Percentiles rank a stretch among this genome's conserved stretches.
Conservation (phyloP, 2,797 vertebrate species). For the Apogon hyalosoma region DNA sequence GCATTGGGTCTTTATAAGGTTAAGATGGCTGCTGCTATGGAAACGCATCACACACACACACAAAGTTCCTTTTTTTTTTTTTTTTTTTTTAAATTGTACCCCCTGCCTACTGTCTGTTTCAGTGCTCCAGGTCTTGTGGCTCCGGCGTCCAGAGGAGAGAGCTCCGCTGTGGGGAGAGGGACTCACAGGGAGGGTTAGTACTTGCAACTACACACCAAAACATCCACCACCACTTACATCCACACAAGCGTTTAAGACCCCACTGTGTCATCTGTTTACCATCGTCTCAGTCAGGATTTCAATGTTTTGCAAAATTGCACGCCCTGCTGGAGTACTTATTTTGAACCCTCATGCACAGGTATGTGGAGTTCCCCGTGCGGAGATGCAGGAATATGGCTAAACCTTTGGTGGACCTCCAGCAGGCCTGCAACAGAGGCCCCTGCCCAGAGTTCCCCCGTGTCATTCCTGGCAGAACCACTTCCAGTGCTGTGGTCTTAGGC, state of each 20-base stretch:
- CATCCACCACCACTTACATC: constrained; percentile 25
- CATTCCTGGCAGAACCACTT: constrained; percentile 61
- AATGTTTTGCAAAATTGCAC: constrained; percentile 26
- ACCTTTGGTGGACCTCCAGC: constrained; percentile 86
- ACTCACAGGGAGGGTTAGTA: constrained; percentile 83
- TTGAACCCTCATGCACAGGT: constrained; percentile 58
- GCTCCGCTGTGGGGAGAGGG: constrained; percentile 91
- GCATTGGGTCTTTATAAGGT: too few relatives aligned
- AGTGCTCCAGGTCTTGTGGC: constrained; percentile 93
- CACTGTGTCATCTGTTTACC: constrained; percentile 24
- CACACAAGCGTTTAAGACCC: constrained; percentile 19
- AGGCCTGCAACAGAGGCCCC: constrained; percentile 84
- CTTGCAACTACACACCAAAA: constrained; percentile 22
- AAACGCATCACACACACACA: constrained; percentile 18
- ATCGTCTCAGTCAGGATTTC: constrained; percentile 18
- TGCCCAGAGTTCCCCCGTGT: constrained; percentile 78
- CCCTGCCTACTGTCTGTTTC: constrained; percentile 35
- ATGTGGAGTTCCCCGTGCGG: constrained; percentile 87
- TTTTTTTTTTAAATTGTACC: constrained; percentile 38
- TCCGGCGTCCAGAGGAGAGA: constrained; percentile 88
- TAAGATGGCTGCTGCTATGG: constrained; percentile 20
- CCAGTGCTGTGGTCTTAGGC: constrained; percentile 73
- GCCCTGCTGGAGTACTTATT: constrained; percentile 5
- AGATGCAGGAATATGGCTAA: constrained; percentile 92
- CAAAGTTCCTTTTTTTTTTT: constrained; percentile 46